phyloP scores from a whole-genome alignment of 30 jellyfish, hydroid and myxozoan genomes.

The Turritopsis dohrnii region DNA sequence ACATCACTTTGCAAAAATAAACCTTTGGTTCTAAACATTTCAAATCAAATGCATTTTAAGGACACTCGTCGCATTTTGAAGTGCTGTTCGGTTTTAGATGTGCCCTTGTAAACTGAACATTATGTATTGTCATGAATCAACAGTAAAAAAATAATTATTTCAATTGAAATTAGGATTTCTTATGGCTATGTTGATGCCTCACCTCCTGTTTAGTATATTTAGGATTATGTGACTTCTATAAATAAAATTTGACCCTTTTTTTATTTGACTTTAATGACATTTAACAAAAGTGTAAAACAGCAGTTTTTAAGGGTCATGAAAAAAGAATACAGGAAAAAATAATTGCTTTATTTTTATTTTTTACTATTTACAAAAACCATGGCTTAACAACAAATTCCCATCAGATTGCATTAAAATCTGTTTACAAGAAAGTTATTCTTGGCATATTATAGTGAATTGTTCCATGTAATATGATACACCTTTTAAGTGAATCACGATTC shows the following conservation, averaged over 20 bases:
- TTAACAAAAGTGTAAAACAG: background rate
- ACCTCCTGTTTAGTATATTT: too few species aligned
- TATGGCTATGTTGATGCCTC: too few species aligned
- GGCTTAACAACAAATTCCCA: background rate
- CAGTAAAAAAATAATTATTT: too few species aligned
- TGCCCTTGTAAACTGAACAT: too few species aligned
- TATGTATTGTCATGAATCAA: too few species aligned
- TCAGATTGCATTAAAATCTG: background rate
- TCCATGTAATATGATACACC: background rate
- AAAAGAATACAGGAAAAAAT: background rate
- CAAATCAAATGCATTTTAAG: background rate
- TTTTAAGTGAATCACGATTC: conserved; percentile 3
- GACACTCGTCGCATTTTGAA: background rate
- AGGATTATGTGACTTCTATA: too few species aligned
- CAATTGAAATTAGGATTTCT: too few species aligned
- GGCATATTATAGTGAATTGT: background rate
- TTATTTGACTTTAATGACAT: background rate
- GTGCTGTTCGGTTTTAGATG: too few species aligned
- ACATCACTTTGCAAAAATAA: background rate
- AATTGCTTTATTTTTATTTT: background rate
- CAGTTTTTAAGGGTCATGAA: background rate
- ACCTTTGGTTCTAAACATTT: background rate
- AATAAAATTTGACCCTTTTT: background rate
- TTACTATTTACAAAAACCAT: background rate
- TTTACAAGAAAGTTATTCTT: background rate